Conservation (phyloP, 2,797 vertebrate genomes). For the Eulemur coronatus region DNA sequence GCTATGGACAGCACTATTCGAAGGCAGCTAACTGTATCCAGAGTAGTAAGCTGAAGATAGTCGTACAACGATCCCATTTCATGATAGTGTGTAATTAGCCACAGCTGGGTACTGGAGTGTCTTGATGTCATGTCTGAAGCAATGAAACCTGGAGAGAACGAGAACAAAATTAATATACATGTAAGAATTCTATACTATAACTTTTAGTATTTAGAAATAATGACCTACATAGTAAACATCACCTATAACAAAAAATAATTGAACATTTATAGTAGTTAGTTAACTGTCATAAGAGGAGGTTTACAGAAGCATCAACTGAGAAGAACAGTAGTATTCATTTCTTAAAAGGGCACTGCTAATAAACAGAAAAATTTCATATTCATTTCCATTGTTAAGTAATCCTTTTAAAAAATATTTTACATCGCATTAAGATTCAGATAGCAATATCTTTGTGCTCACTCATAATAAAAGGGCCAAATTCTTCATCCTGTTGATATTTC, state of each 20-base stretch:
- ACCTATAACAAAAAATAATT: neutral
- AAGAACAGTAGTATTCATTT: neutral
- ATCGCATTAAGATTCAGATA: neutral
- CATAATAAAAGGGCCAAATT: neutral
- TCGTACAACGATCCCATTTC: constrained; percentile 98
- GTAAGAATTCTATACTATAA: neutral
- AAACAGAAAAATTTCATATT: neutral
- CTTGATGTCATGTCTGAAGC: constrained; percentile 98
- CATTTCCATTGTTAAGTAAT: neutral
- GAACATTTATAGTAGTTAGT: neutral
- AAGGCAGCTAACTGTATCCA: constrained; percentile 94
- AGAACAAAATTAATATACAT: neutral
- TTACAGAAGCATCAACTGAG: neutral
- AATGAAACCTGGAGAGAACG: constrained; percentile 90
- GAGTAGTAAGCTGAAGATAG: constrained; percentile 95
- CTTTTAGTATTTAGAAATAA: neutral
- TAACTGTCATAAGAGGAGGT: neutral
- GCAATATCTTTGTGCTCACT: neutral
- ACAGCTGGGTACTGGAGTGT: constrained; percentile 98
- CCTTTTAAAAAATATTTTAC: neutral
- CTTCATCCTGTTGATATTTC: neutral
- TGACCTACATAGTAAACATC: neutral
- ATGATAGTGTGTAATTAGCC: constrained; percentile 98
- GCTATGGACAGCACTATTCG: constrained; percentile 95
- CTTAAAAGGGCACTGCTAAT: neutral